Evolutionary conservation across 2,888 invertebrate genomes (phyloP).

Genomic region (Tenthredo scrophulariae): DNA sequence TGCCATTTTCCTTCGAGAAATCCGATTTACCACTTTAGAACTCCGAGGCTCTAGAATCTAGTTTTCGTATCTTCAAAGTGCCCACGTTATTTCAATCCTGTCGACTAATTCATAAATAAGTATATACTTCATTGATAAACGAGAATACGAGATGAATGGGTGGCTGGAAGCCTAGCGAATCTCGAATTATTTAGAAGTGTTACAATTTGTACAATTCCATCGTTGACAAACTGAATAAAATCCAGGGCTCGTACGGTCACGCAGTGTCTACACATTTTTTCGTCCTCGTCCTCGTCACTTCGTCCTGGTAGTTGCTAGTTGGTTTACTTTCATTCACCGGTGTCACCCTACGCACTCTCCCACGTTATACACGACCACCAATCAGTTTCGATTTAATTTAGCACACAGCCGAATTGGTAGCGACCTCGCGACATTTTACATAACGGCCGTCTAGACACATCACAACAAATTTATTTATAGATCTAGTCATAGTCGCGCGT

Average conservation of each 20-base stretch:
- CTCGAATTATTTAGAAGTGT: not conserved
- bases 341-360: slow-evolving; percentile 44
- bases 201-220: not conserved
- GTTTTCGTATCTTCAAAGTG: slow-evolving; percentile 26
- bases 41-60: slow-evolving; percentile 32
- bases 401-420: slow-evolving; percentile 48
- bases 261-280: not conserved
- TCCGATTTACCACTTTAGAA: slow-evolving; percentile 38
- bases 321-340: slow-evolving; percentile 36
- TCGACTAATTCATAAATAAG: slow-evolving; percentile 38
- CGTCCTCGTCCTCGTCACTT: slow-evolving; percentile 13
- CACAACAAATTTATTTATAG: slow-evolving; percentile 50
- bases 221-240: not conserved
- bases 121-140: not conserved
- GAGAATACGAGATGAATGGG: not conserved
- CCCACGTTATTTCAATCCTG: slow-evolving; percentile 11
- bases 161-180: not conserved
- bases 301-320: slow-evolving; percentile 14
- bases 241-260: not conserved
- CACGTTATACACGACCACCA: slow-evolving; percentile 39
- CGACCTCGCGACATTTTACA: slow-evolving; percentile 54
- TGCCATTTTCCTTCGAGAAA: slow-evolving; percentile 28
- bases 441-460: slow-evolving; percentile 49
- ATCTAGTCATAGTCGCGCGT: slow-evolving; percentile 43
- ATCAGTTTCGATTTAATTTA: slow-evolving; percentile 53